Evolutionary conservation across 2,113 vertebrate species (phyloP).

Genomic region (Cettia cetti): DNA sequence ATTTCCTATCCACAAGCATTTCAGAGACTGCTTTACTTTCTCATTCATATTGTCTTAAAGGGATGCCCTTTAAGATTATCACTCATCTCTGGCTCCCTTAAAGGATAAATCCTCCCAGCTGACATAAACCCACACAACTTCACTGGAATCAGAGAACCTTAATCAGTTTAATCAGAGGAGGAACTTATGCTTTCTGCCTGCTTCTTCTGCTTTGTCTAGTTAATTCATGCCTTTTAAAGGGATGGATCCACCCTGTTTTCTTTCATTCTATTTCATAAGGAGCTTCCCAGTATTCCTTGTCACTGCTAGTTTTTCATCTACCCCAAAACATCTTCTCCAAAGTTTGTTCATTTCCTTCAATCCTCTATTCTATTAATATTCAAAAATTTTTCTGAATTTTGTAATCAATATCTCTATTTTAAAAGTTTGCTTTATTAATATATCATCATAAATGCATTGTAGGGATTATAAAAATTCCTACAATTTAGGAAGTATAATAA

Average conservation of each 20-base stretch:
- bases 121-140: background rate
- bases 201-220: background rate
- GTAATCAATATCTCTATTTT: background rate
- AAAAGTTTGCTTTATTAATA: background rate
- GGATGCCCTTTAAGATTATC: background rate
- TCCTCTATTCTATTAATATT: background rate
- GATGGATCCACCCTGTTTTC: background rate
- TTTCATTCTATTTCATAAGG: background rate
- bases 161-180: background rate
- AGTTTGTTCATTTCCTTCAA: background rate
- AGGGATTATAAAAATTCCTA: background rate
- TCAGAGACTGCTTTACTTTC: background rate
- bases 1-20: background rate
- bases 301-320: background rate
- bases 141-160: background rate
- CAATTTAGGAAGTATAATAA: background rate
- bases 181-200: background rate
- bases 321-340: background rate
- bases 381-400: background rate
- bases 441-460: background rate
- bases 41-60: background rate
- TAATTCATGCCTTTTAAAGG: background rate
- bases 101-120: background rate
- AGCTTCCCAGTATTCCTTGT: background rate
- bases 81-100: background rate